Evolutionary conservation across 2,888 invertebrate genomes (phyloP).

Genomic region (Lasioglossum leucozonium): DNA sequence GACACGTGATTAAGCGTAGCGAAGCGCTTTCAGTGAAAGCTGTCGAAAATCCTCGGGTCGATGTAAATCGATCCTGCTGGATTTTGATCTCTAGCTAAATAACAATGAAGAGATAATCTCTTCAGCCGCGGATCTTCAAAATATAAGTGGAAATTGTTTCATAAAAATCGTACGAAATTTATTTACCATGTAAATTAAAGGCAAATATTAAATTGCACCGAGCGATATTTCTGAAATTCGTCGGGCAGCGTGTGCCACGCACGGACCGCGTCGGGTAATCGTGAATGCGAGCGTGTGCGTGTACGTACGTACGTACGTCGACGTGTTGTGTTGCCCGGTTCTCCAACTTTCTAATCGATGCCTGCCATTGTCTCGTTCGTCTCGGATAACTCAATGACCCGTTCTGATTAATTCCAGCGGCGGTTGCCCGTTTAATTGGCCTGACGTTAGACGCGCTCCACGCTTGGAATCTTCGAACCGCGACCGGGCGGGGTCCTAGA

Average conservation of each 20-base stretch:
- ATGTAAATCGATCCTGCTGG: too few relatives aligned
- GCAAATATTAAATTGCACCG: too few relatives aligned
- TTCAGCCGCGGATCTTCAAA: too few relatives aligned
- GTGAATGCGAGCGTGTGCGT: background rate
- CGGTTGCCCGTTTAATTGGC: conserved; percentile 40
- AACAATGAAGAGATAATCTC: too few relatives aligned
- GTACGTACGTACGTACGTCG: background rate
- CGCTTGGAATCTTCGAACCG: background rate
- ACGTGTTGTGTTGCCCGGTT: conserved; percentile 4
- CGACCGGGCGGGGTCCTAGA: background rate
- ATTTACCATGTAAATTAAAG: too few relatives aligned
- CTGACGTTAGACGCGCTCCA: conserved; percentile 20
- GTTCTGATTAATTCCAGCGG: conserved; percentile 33
- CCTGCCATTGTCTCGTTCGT: conserved; percentile 32
- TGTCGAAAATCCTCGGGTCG: background rate
- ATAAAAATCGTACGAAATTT: too few relatives aligned
- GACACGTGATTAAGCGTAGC: background rate
- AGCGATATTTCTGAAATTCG: background rate
- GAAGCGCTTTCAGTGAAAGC: background rate
- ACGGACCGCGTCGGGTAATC: background rate
- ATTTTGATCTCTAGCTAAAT: too few relatives aligned
- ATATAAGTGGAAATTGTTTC: too few relatives aligned
- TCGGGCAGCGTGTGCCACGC: background rate
- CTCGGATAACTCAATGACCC: conserved; percentile 31
- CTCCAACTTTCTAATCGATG: conserved; percentile 64